Evolutionary conservation across 1,140 invertebrate species (phyloP), one percentile per base, ranked within the genome.

Genomic region (Bacillus rossius): DNA sequence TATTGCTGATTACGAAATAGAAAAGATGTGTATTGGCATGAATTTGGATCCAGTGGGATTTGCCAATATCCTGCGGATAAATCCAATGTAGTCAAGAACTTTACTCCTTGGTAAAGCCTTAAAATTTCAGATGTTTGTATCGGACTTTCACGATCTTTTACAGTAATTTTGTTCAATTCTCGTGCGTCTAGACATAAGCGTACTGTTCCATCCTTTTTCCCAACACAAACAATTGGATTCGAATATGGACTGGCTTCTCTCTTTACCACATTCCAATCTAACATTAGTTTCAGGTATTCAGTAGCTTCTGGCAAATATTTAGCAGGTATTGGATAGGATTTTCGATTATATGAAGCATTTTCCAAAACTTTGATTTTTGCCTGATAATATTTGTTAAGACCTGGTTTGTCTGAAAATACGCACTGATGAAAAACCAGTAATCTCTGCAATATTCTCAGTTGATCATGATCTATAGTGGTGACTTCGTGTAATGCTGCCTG

Each of bases 51-150:
- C 17, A 73, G 53, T 0, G 66, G 63, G 13, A 73, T 66, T 59
- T 73, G 72, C 67, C 67, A 73, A 63, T 70, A 74, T 8, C 67
- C 65, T 22, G 61, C 61, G 10, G 55, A 59, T 17, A 75, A 55
- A 57, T 73, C 71, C 1, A 73, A 57, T 8, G 62, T 61, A 4
- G 66, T 66, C 26, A 73, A 64, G 55, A 48, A 69, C n/a, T 65
- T 64, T 7, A 42, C 55, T 1, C 59, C 61, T 41, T 64, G 29
- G 55, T 67, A 69, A 8, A 57, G 54, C 51, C 66, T 64, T 20
- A 72, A 41, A 3, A 73, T 40, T 29, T 51, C 49, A 4, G 38
- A 8, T 4, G 49, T 19, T 20, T 4, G 19, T 8, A 3, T 8
- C 41, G 67, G 65, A n/a, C 56, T 41, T 41, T 73, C 71, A 4